Conservation (phyloP, 2,113 vertebrate genomes). For the Nothobranchius kuhntae region DNA sequence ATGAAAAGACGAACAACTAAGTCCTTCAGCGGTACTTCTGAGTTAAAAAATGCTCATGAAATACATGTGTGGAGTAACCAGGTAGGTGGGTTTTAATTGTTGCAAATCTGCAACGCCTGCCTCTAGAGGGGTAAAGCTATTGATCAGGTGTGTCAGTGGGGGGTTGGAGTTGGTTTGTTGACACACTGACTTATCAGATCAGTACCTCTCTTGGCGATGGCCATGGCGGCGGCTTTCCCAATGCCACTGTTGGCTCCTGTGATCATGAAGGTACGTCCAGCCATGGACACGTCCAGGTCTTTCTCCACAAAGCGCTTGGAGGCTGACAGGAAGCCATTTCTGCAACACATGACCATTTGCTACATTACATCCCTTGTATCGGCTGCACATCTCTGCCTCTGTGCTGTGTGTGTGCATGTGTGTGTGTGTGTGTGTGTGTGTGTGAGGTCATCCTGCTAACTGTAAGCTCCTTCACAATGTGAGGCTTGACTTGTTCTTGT, state of each 20-base stretch:
- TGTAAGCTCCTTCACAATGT: conserved; percentile 32
- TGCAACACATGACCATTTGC: conserved; percentile 43
- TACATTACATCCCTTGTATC: not conserved
- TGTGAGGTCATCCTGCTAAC: conserved; percentile 32
- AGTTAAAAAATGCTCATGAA: too few species aligned
- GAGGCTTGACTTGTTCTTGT: not conserved
- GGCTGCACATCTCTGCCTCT: not conserved
- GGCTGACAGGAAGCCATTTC: conserved; percentile 72
- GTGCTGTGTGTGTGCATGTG: too few species aligned
- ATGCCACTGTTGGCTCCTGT: conserved; percentile 84
- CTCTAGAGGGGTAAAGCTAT: too few species aligned
- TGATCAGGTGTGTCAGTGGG: too few species aligned
- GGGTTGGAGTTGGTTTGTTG: not conserved
- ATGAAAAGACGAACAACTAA: too few species aligned
- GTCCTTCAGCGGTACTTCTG: too few species aligned
- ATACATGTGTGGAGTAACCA: too few species aligned
- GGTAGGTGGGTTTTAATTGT: too few species aligned
- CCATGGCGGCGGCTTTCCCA: conserved; percentile 78
- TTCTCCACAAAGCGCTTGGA: conserved; percentile 81
- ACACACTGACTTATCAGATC: too few species aligned
- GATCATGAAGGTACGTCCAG: conserved; percentile 81
- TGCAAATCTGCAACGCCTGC: too few species aligned
- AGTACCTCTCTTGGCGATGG: conserved; percentile 80
- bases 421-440: conserved; percentile 16
- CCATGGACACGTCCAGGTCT: conserved; percentile 79